Conservation (phyloP, 1,140 invertebrate genomes). For the Microplitis demolitor region DNA sequence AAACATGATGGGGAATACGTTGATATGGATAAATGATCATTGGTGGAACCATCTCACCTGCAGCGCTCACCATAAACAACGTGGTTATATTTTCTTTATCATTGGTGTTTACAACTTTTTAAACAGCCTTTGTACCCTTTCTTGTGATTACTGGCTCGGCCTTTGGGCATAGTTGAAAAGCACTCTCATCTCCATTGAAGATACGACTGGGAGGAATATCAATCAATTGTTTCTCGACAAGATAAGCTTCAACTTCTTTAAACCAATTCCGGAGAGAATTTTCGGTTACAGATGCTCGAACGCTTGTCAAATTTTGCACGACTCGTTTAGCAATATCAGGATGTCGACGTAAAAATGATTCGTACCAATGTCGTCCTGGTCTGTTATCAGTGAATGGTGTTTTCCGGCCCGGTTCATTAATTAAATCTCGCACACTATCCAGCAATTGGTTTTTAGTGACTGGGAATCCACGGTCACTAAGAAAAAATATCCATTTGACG, state of each 20-base stretch:
- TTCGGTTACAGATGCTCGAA: conserved; percentile 35
- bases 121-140: conserved; percentile 36
- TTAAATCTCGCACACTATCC: conserved; percentile 25
- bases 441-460: conserved; percentile 8
- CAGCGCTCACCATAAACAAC: conserved; percentile 38
- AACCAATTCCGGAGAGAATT: conserved; percentile 44
- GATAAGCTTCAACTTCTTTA: conserved; percentile 36
- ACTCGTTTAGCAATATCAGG: conserved; percentile 37
- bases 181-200: conserved; percentile 40
- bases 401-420: conserved; percentile 18
- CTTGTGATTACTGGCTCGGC: conserved; percentile 40
- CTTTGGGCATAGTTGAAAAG: conserved; percentile 39
- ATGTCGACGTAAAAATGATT: conserved; percentile 44
- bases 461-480: conserved; percentile 9
- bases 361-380: conserved; percentile 46
- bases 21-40: conserved; percentile 38
- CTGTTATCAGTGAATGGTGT: conserved; percentile 42
- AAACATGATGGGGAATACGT: conserved; percentile 29
- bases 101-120: conserved; percentile 33
- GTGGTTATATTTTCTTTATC: conserved; percentile 46
- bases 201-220: conserved; percentile 30
- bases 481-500: conserved; percentile 18
- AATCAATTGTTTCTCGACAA: conserved; percentile 31
- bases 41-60: conserved; percentile 34
- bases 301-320: not conserved